Conservation (phyloP, 2,888 invertebrate genomes). For the Macrophya alboannulata region DNA sequence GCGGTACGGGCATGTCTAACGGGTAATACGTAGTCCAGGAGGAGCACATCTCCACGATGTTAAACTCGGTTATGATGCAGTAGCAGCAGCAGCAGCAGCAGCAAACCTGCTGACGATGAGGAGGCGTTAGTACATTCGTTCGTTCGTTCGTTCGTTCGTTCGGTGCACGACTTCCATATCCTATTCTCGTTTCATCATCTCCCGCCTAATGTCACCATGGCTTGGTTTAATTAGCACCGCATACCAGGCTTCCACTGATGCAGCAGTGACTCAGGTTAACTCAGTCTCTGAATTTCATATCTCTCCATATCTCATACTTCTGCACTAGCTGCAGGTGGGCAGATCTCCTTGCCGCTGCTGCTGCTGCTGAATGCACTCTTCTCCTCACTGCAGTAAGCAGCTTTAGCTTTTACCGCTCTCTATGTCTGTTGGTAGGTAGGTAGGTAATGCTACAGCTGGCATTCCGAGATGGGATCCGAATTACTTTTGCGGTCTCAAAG, state of each 20-base stretch:
- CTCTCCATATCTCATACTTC: neutral
- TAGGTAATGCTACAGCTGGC: neutral
- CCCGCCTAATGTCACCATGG: slow-evolving; percentile 50
- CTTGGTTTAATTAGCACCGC: slow-evolving; percentile 72
- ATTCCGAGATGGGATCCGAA: slow-evolving; percentile 55
- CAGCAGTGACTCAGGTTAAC: neutral
- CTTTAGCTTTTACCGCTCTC: slow-evolving; percentile 16
- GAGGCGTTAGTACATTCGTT: neutral
- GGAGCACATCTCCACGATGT: slow-evolving; percentile 56
- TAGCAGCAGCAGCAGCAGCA: neutral
- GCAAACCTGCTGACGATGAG: neutral
- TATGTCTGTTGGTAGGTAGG: neutral
- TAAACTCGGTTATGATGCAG: neutral
- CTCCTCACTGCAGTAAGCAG: neutral
- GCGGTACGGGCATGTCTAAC: slow-evolving; percentile 78
- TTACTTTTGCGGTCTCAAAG: slow-evolving; percentile 54
- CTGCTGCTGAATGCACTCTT: neutral
- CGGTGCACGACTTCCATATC: slow-evolving; percentile 9
- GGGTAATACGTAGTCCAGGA: slow-evolving; percentile 74
- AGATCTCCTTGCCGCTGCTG: neutral
- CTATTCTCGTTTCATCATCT: slow-evolving; percentile 42
- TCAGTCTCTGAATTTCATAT: slow-evolving; percentile 10
- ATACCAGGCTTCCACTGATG: slow-evolving; percentile 62
- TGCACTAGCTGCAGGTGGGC: neutral
- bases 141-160: neutral